Evolutionary conservation across 2,888 invertebrate species (phyloP).

Genomic region (Carpatolechia fugitivella): DNA sequence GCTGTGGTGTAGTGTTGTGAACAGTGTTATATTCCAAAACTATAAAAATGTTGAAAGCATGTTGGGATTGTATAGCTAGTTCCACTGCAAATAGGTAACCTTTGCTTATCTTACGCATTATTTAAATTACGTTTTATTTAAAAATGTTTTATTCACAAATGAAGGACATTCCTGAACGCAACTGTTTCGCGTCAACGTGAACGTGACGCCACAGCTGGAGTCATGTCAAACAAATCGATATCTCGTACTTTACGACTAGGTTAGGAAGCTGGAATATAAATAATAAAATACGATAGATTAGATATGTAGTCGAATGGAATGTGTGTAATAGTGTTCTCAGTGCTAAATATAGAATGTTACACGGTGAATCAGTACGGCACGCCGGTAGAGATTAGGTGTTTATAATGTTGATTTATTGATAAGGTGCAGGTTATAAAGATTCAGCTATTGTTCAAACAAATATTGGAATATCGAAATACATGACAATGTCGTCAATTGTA

Average conservation of each 20-base stretch:
- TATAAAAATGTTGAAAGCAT: conserved; percentile 62
- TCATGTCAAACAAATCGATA: conserved; percentile 6
- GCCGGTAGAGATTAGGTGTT: not conserved
- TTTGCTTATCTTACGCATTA: not conserved
- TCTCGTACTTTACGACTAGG: not conserved
- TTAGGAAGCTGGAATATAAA: not conserved
- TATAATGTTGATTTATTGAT: not conserved
- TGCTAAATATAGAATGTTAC: not conserved
- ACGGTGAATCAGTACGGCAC: not conserved
- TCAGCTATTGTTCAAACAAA: not conserved
- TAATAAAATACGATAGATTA: not conserved
- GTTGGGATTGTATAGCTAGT: conserved; percentile 68
- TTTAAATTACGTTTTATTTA: too few species aligned
- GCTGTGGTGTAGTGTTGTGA: conserved; percentile 36
- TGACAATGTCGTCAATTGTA: not conserved
- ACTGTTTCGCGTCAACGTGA: not conserved
- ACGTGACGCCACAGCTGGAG: not conserved
- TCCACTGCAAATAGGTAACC: conserved; percentile 45
- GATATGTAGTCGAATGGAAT: not conserved
- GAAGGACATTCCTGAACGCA: conserved; percentile 2
- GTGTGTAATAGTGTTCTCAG: not conserved
- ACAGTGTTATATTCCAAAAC: conserved; percentile 22
- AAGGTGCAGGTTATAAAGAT: not conserved
- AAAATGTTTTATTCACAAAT: not conserved
- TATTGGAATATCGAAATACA: not conserved